Evolutionary conservation across 1,140 invertebrate genomes (phyloP).

Genomic region (Lepidurus apus): DNA sequence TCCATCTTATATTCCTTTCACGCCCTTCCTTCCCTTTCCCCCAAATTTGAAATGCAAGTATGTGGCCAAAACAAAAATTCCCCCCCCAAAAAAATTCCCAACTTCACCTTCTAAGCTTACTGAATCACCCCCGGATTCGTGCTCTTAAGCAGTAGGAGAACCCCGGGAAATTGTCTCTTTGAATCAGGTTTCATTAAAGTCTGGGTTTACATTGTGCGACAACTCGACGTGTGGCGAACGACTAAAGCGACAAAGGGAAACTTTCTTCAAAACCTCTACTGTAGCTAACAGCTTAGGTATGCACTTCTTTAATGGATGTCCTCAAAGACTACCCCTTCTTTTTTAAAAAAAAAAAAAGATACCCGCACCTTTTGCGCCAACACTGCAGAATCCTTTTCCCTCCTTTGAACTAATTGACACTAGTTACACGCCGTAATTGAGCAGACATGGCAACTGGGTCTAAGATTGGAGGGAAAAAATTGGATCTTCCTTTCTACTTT

Average conservation of each 20-base stretch:
- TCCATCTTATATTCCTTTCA: conserved; percentile 16
- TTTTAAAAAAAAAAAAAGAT: neutral
- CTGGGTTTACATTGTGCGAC: neutral
- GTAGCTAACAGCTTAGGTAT: neutral
- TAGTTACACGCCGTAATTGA: conserved; percentile 15
- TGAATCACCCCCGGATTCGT: neutral
- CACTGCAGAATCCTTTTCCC: neutral
- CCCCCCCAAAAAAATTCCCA: neutral
- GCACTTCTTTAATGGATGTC: neutral
- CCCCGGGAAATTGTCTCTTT: neutral
- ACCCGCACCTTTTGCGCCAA: neutral
- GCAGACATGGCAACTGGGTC: neutral
- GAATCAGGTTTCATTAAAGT: neutral
- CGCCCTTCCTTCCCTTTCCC: neutral
- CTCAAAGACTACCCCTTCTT: neutral
- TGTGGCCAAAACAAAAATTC: neutral
- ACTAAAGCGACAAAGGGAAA: neutral
- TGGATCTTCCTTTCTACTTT: neutral
- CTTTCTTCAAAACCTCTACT: neutral
- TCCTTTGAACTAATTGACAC: conserved; percentile 18
- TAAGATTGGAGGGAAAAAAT: neutral
- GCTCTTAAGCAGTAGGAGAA: neutral
- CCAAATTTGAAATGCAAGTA: neutral
- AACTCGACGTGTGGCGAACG: neutral
- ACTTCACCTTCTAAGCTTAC: neutral